Conservation (phyloP, 1,140 invertebrate species). For the Hycleus phaleratus region DNA sequence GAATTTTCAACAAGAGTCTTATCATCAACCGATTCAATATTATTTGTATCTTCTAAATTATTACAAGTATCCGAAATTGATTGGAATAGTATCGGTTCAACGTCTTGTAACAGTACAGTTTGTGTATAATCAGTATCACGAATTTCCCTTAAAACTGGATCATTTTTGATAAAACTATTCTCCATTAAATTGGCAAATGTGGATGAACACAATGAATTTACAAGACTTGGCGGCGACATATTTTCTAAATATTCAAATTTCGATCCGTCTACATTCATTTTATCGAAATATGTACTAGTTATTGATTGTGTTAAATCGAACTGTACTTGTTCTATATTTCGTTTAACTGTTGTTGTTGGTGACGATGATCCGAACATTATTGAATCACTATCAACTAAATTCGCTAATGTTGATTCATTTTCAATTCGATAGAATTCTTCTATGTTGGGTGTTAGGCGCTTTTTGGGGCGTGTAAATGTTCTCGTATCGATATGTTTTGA, state of each 20-base stretch:
- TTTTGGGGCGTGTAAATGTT: conserved; percentile 46
- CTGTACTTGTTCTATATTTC: conserved; percentile 22
- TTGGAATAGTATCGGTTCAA: conserved; percentile 33
- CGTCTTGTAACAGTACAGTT: conserved; percentile 30
- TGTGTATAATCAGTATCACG: conserved; percentile 35
- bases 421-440: conserved; percentile 34
- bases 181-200: conserved; percentile 40
- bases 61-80: conserved; percentile 36
- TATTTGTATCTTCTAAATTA: conserved; percentile 30
- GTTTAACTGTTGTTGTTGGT: not conserved
- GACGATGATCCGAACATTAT: not conserved
- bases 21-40: too few relatives aligned
- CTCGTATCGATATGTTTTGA: conserved; percentile 41
- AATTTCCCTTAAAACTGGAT: conserved; percentile 37
- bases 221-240: conserved; percentile 39
- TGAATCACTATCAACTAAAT: conserved; percentile 1
- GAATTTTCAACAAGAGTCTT: too few relatives aligned
- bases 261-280: conserved; percentile 21
- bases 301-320: conserved; percentile 37
- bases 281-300: conserved; percentile 34
- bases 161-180: conserved; percentile 39
- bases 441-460: conserved; percentile 38
- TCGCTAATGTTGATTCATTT: not conserved
- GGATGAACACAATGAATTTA: conserved; percentile 40
- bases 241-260: conserved; percentile 37